Evolutionary conservation across 2,888 invertebrate genomes (phyloP), one percentile per base, ranked within the genome.

Genomic region (Atethmia centrago): DNA sequence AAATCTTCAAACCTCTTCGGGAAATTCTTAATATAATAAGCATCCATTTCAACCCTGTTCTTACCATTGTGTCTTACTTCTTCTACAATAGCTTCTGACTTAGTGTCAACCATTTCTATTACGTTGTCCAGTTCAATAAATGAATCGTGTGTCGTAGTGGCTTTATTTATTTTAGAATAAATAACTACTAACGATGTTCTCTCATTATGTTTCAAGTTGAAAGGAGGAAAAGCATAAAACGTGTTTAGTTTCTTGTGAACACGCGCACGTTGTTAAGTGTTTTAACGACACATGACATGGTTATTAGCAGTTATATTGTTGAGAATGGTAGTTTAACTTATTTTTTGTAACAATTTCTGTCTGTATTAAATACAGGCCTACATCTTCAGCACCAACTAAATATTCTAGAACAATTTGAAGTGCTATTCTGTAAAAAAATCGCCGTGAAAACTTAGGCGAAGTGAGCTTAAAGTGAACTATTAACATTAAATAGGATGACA

Each of bases 161-260:
- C 25, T 56, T 19, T 63, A 53, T 75, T 53, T 74, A 53, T 42
- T 53, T 45, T 45, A 47, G 0, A 47, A 58, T 53, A 78, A 74
- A 74, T 62, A 45, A 66, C 55, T 14, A 40, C 12, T 62, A 47
- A 36, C 16, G 21, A 77, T 66, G 36, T 58, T 74, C 74, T 58
- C 56, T 53, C 56, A 63, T 61, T 63, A 58, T 25, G 42, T 51
- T 56, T 51, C 4, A 42, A 55, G 42, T 58, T 70, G 71, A 71
- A 77, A 71, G 56, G 31, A 79, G 58, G 71, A 77, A 82, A 79
- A 63, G 28, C 62, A 56, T 70, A n/a, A 66, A 76, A 58, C 64
- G 56, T 74, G 49, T 66, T 55, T 63, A 58, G 62, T 67, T 77
- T 82, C 71, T 53, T 58, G 14, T 58, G 51, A 65, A 76, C 77